Evolutionary conservation across 2,113 vertebrate genomes (phyloP), one percentile per base, ranked within the genome.

Genomic region (Vulpes vulpes): DNA sequence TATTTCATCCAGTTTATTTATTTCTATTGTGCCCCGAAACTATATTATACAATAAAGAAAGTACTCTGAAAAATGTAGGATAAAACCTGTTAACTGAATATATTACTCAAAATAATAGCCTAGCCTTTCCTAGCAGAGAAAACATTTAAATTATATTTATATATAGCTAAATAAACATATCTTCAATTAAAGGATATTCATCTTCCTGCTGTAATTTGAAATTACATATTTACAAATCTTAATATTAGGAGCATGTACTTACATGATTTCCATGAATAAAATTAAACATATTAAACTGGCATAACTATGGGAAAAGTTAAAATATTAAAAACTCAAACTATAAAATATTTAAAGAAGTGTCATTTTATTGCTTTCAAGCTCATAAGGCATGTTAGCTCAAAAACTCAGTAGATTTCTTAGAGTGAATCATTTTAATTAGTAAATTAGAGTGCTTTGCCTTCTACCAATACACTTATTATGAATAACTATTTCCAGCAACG

Each of bases 341-440:
- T 79, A 79, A 97, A 95, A 79, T 92, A 89, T 69, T 80, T 84
- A 94, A 93, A 73, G 20, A 60, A 69, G 62, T 17, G 69, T 90
- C 17, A 60, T 53, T 85, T 92, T 82, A 53, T 30, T 62, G 51
- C 60, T 62, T 73, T 90, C 38, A 87, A 89, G 32, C 20, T 96
- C 76, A 88, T 60, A 87, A 94, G 79, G 27, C 17, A 62, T 32
- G n/a, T 20, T 55, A 59, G 2, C 23, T 65, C 62, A 80, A 88
- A 12, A 91, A 8, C 4, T 85, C 8, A 60, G 11, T n/a, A 88
- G 67, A 87, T 62, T 64, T 95, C 49, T 25, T 15, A 92, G 14
- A 60, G 22, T 74, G n/a, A 74, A 62, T 94, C 82, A 82, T 83
- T 90, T 91, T 81, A 94, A 89, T 30, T 35, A 95, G 73, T 59